Conservation (phyloP, 1,140 invertebrate genomes). For the Philotrypesis tridentata region DNA sequence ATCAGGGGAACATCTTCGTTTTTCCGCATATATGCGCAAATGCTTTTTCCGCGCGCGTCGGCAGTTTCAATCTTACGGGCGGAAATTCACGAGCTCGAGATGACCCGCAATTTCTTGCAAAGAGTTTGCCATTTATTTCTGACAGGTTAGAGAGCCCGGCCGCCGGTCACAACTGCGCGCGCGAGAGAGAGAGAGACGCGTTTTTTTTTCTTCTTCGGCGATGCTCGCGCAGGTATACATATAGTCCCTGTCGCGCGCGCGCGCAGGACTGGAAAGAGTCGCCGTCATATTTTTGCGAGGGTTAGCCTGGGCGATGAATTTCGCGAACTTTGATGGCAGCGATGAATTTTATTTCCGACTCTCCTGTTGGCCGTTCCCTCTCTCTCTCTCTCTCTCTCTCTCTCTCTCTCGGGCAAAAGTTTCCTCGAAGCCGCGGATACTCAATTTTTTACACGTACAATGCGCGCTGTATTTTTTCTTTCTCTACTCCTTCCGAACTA, state of each 20-base stretch:
- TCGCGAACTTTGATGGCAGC: background rate
- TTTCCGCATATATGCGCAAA: constrained; percentile 9
- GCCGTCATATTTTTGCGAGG: background rate
- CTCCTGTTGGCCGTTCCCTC: no score
- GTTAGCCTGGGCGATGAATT: background rate
- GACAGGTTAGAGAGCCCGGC: background rate
- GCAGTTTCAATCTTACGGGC: constrained; percentile 17
- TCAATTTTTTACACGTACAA: no score
- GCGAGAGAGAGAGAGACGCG: no score
- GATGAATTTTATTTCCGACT: background rate
- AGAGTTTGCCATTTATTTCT: constrained; percentile 25
- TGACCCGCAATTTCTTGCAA: constrained; percentile 33
- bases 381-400: no score
- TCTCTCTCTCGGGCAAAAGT: no score
- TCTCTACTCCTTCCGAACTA: no score
- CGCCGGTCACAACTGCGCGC: background rate
- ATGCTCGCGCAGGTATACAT: no score
- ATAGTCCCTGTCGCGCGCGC: no score
- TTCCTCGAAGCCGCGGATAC: no score
- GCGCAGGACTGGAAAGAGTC: background rate
- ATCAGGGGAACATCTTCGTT: background rate
- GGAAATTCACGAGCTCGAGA: constrained; percentile 1
- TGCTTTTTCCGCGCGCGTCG: constrained; percentile 2
- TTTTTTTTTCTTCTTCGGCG: background rate
- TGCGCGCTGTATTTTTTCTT: background rate